phyloP scores from a whole-genome alignment of 2,888 invertebrate species.

The Ommatoiulus sabulosus region DNA sequence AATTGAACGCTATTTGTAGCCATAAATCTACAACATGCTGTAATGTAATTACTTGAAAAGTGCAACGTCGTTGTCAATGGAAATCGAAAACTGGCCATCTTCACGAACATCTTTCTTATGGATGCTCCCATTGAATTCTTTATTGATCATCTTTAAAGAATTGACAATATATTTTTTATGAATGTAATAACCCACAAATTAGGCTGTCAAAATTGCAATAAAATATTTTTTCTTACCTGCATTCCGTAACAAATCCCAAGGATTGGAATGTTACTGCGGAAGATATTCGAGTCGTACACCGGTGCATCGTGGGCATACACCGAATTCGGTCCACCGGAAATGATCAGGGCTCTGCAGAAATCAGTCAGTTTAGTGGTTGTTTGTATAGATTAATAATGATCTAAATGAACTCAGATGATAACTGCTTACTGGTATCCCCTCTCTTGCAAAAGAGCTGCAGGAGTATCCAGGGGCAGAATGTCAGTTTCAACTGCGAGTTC shows the following conservation, averaged over 20 bases:
- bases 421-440: constrained; percentile 79
- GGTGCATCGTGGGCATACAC: constrained; percentile 96
- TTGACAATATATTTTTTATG: no score
- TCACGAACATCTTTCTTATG: constrained; percentile 87
- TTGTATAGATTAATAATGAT: no score
- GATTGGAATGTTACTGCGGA: constrained; percentile 94
- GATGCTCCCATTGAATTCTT: constrained; percentile 95
- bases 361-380: no score
- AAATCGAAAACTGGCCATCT: constrained; percentile 92
- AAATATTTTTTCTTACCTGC: constrained; percentile 71
- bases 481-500: constrained; percentile 94
- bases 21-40: background rate
- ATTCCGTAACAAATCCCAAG: constrained; percentile 98
- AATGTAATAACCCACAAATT: no score
- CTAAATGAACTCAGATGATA: no score
- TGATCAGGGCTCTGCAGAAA: constrained; percentile 91
- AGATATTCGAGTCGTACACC: constrained; percentile 93
- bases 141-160: constrained; percentile 86
- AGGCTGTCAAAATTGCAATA: no score
- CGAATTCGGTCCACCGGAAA: constrained; percentile 97
- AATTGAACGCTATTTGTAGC: background rate
- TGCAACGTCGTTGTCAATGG: constrained; percentile 87
- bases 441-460: constrained; percentile 85
- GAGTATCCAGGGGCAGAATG: constrained; percentile 91
- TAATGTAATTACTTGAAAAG: constrained; percentile 86